A percentile compares a stretch with the other conserved stretches of the same genome.
Evolutionary conservation across 2,797 vertebrate genomes (phyloP).

Genomic region (Siniperca scherzeri): DNA sequence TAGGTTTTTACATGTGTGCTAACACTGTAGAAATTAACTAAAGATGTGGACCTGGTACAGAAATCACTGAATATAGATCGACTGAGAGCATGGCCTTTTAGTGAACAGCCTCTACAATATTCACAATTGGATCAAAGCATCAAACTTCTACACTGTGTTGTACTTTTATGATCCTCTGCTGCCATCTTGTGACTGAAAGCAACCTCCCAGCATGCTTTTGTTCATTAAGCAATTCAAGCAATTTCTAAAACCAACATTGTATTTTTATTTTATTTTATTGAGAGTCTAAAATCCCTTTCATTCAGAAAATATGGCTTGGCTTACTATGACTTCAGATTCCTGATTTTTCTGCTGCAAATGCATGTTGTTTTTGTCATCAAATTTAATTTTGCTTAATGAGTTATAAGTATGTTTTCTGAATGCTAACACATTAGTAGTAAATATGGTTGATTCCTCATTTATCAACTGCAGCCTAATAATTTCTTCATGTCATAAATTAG

Average conservation of each 20-base stretch:
- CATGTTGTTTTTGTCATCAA: constrained; percentile 20
- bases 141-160: constrained; percentile 30
- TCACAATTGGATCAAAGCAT: constrained; percentile 45
- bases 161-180: constrained; percentile 62
- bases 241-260: constrained; percentile 16
- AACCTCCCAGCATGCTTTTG: constrained; percentile 36
- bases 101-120: constrained; percentile 31
- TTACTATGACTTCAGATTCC: background rate
- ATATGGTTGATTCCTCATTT: constrained; percentile 1
- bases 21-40: constrained; percentile 26
- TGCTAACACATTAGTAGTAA: background rate
- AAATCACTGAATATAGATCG: constrained; percentile 33
- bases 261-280: background rate
- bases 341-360: constrained; percentile 39
- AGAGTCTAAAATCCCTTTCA: constrained; percentile 10
- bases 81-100: constrained; percentile 37
- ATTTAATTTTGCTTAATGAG: constrained; percentile 14
- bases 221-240: constrained; percentile 41
- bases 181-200: constrained; percentile 78
- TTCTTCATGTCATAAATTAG: constrained; percentile 8
- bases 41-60: constrained; percentile 26
- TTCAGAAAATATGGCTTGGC: constrained; percentile 7
- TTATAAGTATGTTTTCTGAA: background rate
- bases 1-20: constrained; percentile 41
- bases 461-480: background rate